These are phyloP conservation scores for Cantharis flavilabris DNA, from an alignment of 2,888 invertebrate species.

Conservation along the genomic window DNA sequence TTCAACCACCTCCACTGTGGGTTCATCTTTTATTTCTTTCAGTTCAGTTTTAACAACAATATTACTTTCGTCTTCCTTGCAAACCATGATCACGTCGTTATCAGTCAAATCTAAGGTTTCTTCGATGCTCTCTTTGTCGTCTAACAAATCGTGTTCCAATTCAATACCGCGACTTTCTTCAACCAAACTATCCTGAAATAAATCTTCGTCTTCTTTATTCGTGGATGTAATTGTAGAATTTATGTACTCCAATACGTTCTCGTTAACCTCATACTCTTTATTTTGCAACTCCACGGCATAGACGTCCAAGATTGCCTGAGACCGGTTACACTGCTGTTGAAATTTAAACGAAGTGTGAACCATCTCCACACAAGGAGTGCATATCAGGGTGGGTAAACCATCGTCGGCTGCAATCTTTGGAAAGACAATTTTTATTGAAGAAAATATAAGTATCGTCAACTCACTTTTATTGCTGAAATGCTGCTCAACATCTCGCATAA, in stretches of 20 bases:
- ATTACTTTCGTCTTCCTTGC: neutral
- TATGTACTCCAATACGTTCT: conserved; percentile 9
- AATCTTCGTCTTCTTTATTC: neutral
- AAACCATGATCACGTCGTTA: neutral
- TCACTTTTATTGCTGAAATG: conserved; percentile 40
- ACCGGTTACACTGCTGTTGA: conserved; percentile 42
- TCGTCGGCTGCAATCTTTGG: conserved; percentile 39
- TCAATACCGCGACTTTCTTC: neutral
- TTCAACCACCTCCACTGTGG: conserved; percentile 8
- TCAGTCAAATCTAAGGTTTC: neutral
- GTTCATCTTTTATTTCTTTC: conserved; percentile 12
- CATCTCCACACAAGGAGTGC: conserved; percentile 39
- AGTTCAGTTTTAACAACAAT: conserved; percentile 14
- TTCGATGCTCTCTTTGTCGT: neutral
- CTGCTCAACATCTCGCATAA: conserved; percentile 42
- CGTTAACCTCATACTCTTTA: conserved; percentile 11
- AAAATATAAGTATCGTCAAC: neutral
- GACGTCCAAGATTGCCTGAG: conserved; percentile 38
- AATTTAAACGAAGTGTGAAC: conserved; percentile 41
- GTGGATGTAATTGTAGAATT: conserved; percentile 3
- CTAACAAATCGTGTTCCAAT: conserved; percentile 2
- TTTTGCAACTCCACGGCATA: conserved; percentile 33
- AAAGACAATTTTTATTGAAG: neutral
- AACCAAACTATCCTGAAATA: conserved; percentile 4
- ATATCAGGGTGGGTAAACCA: conserved; percentile 40